Percentiles rank a stretch among this genome's conserved stretches.
These are phyloP conservation scores for Charadrius vociferus DNA, from an alignment of 2,113 vertebrate species.

Conservation along the genomic window DNA sequence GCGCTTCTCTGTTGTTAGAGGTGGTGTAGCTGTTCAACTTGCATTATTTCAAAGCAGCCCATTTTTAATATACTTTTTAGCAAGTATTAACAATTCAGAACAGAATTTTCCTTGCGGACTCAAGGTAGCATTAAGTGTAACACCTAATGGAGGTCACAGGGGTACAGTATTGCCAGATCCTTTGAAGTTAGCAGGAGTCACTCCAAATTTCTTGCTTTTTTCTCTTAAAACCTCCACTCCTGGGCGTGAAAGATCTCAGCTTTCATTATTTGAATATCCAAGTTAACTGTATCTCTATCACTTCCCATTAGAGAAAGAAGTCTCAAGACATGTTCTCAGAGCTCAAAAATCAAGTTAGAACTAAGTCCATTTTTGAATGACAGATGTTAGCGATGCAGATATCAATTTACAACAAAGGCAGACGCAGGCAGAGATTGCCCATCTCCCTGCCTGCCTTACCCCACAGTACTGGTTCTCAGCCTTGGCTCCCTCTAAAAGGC, in stretches of 20 bases:
- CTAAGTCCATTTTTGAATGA: neutral
- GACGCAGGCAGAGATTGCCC: neutral
- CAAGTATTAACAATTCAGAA: neutral
- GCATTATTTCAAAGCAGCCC: neutral
- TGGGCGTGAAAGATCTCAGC: neutral
- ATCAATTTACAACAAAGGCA: neutral
- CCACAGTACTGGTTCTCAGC: neutral
- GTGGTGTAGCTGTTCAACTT: neutral
- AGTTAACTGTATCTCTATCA: neutral
- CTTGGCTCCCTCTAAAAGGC: neutral
- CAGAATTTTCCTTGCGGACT: neutral
- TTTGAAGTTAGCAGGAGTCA: neutral
- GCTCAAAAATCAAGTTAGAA: neutral
- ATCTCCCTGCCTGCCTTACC: neutral
- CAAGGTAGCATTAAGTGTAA: neutral
- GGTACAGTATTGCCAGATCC: neutral
- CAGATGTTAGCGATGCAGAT: fast-evolving
- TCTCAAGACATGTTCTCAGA: neutral
- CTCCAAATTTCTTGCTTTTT: neutral
- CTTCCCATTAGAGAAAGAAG: neutral
- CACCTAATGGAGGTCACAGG: neutral
- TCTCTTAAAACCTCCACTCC: neutral
- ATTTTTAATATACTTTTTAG: neutral
- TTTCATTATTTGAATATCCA: neutral
- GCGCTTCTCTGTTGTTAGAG: neutral